Base-by-base conservation (phyloP, 2,888 invertebrate genomes). In the Monochamus alternatus region DNA sequence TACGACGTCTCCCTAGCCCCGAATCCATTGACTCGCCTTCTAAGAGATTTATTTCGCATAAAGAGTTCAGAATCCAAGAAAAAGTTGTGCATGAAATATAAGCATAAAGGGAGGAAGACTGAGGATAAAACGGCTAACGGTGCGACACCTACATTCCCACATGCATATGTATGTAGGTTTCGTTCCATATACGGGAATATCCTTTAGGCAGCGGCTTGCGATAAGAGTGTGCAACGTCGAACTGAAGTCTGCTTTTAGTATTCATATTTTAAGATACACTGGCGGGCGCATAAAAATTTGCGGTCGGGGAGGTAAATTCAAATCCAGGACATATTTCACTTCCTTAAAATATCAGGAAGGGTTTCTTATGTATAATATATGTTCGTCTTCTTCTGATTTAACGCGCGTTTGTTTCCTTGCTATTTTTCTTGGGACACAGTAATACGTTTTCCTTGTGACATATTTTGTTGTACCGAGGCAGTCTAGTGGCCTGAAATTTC, bases 191-290 rank as follows among this genome's bases (percentile, higher is more conserved):
- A 71, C 38, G 52, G 63, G 32, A 71, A 71, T 51, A 63, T 52
- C 63, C 71, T 69, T 62, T 14, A 71, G 63, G 51, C 32, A 47
- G 31, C 30, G 52, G 71, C 31, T 52, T 66, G 52, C 52, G 71
- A 71, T 63, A 71, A 71, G 63, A 62, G 63, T 51, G 52, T 63
- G 71, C 63, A 63, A 52, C 22, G 14, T 51, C n/a, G 63, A 38
- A 52, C 32, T 32, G 31, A 63, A 62, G 63, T 62, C 62, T 62
- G 60, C 60, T 69, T 69, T 69, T 60, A 47, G 63, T 71, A 63
- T 71, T 71, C 71, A 71, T 71, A 71, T 71, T 71, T 71, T 71
- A 63, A 63, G 32, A 71, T 62, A 63, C 38, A 63, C 52, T 7
- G 63, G 51, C 12, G 71, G 32, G 22, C 30, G 52, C 63, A 71